These are phyloP conservation scores for Megaleporinus macrocephalus DNA, from an alignment of 2,113 vertebrate species.

Conservation along the genomic window DNA sequence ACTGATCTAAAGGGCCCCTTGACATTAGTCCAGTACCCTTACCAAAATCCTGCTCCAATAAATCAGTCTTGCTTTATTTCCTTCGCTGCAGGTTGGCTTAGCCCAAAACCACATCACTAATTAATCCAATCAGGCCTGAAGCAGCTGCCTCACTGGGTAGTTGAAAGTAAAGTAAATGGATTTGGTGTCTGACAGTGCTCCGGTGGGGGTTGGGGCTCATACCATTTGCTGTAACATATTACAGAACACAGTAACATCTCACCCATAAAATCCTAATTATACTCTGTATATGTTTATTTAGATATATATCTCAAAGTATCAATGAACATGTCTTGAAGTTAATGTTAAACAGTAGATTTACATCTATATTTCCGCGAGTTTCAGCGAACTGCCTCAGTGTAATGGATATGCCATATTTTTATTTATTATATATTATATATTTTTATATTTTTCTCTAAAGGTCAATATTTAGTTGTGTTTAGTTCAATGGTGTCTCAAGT, in stretches of 20 bases:
- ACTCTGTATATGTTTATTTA: slow-evolving; percentile 22
- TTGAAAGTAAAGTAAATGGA: slow-evolving; percentile 64
- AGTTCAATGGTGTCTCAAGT: slow-evolving; percentile 8
- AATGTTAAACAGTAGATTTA: background rate
- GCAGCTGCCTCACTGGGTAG: slow-evolving; percentile 63
- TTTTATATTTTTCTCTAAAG: background rate
- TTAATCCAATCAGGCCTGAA: slow-evolving; percentile 67
- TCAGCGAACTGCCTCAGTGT: too few species aligned
- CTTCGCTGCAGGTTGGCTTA: slow-evolving; percentile 35
- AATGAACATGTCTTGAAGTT: slow-evolving; percentile 6
- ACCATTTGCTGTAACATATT: slow-evolving; percentile 51
- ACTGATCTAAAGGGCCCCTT: slow-evolving; percentile 21
- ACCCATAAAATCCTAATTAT: slow-evolving; percentile 13
- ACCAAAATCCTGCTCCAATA: slow-evolving; percentile 23
- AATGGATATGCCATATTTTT: too few species aligned
- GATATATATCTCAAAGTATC: background rate
- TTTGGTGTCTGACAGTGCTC: slow-evolving; percentile 38
- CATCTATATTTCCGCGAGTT: too few species aligned
- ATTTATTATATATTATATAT: too few species aligned
- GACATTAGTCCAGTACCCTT: slow-evolving; percentile 14
- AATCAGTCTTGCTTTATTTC: slow-evolving; percentile 45
- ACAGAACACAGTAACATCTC: slow-evolving; percentile 9
- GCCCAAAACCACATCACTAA: slow-evolving; percentile 63
- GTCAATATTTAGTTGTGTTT: slow-evolving; percentile 14
- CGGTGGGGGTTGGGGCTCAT: slow-evolving; percentile 11